Base-by-base conservation (phyloP, 1,140 invertebrate genomes). In the Euglossa dilemma region DNA sequence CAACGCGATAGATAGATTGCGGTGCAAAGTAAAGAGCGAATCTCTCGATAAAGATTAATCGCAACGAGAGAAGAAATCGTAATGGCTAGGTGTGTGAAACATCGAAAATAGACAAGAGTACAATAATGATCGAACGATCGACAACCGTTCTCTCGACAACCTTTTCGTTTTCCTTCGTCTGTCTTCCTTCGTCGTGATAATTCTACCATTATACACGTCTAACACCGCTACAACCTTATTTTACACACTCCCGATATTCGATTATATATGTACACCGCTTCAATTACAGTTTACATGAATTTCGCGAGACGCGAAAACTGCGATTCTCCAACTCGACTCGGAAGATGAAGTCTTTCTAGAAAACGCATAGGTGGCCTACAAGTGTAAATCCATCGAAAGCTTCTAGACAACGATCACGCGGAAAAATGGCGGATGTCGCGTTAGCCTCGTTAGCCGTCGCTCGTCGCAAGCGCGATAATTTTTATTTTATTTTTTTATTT, bases 71-170 rank as follows among this genome's bases (percentile, higher is more conserved):
- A 69, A 76, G 54, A 76, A 76, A 59, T 67, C 43, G 61, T 23
- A 52, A 82, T 36, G 73, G 76, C 73, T 76, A 82, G 80, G 50
- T 61, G 80, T 61, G 80, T 45, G 36, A 75, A 82, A 82, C 63
- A 82, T 76, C 80, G 63, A 59, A 36, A 75, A 57, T 25, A 66
- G 72, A 25, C 25, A 56, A 72, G 73, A 57, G 50, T 57, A n/a
- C 23, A 36, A 57, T 45, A 59, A 14, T 47, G 43, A 64, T 45
- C 59, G 69, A 61, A 61, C 63, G 63, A 78, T 57, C 50, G 28
- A 45, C 14, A 50, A 81, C 75, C 80, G 80, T 67, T 63, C 52
- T 67, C 52, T 63, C 43, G 73, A 76, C 80, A 82, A 82, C 80
- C 80, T 76, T n/a, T 82, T 47, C 12, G 28, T 57, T 82, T 73